Percentiles rank a stretch among this genome's conserved stretches.
phyloP scores from a whole-genome alignment of 2,797 vertebrate genomes.

The Natrix natrix region DNA sequence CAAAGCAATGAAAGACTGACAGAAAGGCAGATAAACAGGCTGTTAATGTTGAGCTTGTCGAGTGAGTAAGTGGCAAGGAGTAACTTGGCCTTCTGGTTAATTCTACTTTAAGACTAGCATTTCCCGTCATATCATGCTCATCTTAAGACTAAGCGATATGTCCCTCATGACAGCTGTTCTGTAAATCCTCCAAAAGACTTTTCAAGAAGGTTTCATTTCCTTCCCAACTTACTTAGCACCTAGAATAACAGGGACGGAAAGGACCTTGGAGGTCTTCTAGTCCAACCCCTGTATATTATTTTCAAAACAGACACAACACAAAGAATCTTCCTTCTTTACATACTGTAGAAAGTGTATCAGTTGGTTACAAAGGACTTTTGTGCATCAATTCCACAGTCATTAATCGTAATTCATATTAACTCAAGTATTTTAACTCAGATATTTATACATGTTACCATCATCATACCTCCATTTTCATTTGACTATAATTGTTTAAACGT shows the following conservation, averaged over 20 bases:
- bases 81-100: background rate
- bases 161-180: background rate
- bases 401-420: no score
- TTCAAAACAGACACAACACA: no score
- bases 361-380: no score
- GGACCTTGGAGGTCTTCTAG: background rate
- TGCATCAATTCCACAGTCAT: no score
- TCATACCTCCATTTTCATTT: no score
- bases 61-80: background rate
- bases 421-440: no score
- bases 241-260: background rate
- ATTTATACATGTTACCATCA: no score
- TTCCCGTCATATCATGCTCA: background rate
- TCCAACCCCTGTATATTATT: background rate
- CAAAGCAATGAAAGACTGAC: background rate
- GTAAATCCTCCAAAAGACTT: background rate
- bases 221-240: background rate
- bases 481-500: no score
- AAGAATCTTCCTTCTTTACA: no score
- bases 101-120: background rate
- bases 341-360: no score
- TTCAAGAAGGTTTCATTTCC: background rate
- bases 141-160: background rate
- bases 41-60: background rate
- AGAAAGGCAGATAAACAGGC: conserved; percentile 15